These are phyloP conservation scores for Ellobium chinense DNA, from an alignment of 2,888 invertebrate genomes.

Conservation along the genomic window DNA sequence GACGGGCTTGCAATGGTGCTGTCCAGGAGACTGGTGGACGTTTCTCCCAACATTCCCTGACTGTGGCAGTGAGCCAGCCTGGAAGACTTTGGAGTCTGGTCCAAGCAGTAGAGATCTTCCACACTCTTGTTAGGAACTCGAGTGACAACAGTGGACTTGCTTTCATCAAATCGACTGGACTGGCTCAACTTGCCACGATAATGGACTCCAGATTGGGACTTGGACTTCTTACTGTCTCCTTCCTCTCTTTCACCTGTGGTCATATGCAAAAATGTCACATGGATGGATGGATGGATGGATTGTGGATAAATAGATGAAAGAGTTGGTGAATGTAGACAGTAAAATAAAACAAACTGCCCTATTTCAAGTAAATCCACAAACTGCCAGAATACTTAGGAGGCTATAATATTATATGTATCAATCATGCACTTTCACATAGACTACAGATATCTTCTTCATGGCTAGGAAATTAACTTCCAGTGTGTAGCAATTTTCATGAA, in stretches of 20 bases:
- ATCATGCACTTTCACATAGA: too few species aligned
- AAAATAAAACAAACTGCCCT: too few species aligned
- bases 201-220: background rate
- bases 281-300: background rate
- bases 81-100: constrained; percentile 49
- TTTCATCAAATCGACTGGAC: constrained; percentile 60
- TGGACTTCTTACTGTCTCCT: background rate
- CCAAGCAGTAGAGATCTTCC: constrained; percentile 67
- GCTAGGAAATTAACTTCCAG: too few species aligned
- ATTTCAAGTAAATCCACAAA: too few species aligned
- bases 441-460: too few species aligned
- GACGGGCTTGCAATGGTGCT: background rate
- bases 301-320: too few species aligned
- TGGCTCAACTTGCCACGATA: constrained; percentile 20
- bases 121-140: constrained; percentile 73
- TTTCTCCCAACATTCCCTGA: constrained; percentile 31
- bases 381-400: too few species aligned
- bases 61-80: background rate
- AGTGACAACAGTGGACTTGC: constrained; percentile 66
- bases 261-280: too few species aligned
- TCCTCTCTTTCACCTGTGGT: constrained; percentile 25
- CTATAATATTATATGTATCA: too few species aligned
- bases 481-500: too few species aligned
- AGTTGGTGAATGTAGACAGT: too few species aligned
- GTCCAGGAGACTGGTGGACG: background rate